Conservation (phyloP, 2,797 vertebrate species). For the Diplodus puntazzo region DNA sequence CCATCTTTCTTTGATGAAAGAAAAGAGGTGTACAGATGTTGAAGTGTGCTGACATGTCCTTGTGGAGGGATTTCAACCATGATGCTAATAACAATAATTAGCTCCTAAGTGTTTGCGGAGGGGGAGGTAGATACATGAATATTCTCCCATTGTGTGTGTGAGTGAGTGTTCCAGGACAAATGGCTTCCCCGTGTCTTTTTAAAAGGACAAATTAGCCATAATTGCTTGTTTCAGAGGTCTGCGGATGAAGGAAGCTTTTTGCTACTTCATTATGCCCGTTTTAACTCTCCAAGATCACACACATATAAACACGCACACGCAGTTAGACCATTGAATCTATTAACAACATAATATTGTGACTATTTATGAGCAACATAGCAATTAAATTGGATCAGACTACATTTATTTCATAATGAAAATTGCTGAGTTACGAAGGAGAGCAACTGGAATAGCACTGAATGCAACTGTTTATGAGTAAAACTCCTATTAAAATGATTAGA, state of each 20-base stretch:
- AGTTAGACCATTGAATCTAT: constrained; percentile 57
- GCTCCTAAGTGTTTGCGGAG: constrained; percentile 85
- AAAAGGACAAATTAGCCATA: constrained; percentile 86
- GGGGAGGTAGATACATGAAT: constrained; percentile 86
- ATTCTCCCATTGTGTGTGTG: constrained; percentile 78
- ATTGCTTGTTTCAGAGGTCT: constrained; percentile 84
- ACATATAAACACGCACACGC: constrained; percentile 26
- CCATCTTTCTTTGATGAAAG: constrained; percentile 59
- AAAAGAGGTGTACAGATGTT: constrained; percentile 77
- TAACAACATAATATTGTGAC: constrained; percentile 74
- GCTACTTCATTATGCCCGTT: constrained; percentile 77
- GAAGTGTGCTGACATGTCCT: constrained; percentile 87
- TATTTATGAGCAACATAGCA: constrained; percentile 70
- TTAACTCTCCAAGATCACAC: constrained; percentile 55
- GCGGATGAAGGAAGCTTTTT: constrained; percentile 76
- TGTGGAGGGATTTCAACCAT: constrained; percentile 88
- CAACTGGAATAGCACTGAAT: constrained; percentile 22
- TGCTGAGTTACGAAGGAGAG: constrained; percentile 41
- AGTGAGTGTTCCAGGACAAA: constrained; percentile 72
- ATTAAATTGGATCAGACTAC: constrained; percentile 63
- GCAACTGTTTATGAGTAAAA: constrained; percentile 60
- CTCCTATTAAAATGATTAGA: constrained; percentile 35
- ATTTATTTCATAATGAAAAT: constrained; percentile 61
- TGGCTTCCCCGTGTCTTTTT: constrained; percentile 79
- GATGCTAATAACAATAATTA: constrained; percentile 91